phyloP scores from a whole-genome alignment of 2,888 invertebrate genomes.

The Parelbella ahira region DNA sequence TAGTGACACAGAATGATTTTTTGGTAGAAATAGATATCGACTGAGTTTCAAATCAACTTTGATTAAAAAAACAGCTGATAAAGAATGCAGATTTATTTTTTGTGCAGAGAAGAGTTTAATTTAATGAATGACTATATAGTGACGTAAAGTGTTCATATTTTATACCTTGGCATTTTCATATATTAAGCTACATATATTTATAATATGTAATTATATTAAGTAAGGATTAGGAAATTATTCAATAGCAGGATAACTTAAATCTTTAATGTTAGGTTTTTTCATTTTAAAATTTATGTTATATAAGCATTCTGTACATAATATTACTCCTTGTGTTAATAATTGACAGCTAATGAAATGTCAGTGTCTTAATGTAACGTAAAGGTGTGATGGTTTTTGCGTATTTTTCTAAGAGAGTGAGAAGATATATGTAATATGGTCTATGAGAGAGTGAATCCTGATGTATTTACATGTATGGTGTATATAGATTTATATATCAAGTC shows the following conservation, averaged over 20 bases:
- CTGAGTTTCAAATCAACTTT: conserved; percentile 1
- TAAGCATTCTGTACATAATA: background rate
- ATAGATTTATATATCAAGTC: conserved; percentile 8
- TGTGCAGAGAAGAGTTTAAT: background rate
- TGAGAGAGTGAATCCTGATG: too few relatives aligned
- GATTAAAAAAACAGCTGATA: too few relatives aligned
- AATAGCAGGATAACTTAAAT: background rate
- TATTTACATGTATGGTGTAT: too few relatives aligned
- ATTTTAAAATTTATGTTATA: conserved; percentile 33
- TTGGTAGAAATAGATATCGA: too few relatives aligned
- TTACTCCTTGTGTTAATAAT: conserved; percentile 53
- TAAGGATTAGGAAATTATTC: conserved; percentile 4
- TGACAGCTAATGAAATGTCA: conserved; percentile 38
- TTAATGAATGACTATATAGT: too few relatives aligned
- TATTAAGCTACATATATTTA: conserved; percentile 16
- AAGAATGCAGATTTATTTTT: too few relatives aligned
- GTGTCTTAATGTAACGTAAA: too few relatives aligned
- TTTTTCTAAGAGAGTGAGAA: conserved; percentile 53
- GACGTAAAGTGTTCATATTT: conserved; percentile 54
- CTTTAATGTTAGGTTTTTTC: conserved; percentile 19
- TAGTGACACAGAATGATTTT: too few relatives aligned
- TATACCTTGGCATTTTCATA: conserved; percentile 37
- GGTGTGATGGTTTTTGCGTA: conserved; percentile 51
- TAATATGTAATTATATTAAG: conserved; percentile 26
- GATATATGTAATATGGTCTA: conserved; percentile 30